These are phyloP conservation scores for Tragelaphus eurycerus DNA, from an alignment of 2,797 vertebrate species.

Conservation along the genomic window DNA sequence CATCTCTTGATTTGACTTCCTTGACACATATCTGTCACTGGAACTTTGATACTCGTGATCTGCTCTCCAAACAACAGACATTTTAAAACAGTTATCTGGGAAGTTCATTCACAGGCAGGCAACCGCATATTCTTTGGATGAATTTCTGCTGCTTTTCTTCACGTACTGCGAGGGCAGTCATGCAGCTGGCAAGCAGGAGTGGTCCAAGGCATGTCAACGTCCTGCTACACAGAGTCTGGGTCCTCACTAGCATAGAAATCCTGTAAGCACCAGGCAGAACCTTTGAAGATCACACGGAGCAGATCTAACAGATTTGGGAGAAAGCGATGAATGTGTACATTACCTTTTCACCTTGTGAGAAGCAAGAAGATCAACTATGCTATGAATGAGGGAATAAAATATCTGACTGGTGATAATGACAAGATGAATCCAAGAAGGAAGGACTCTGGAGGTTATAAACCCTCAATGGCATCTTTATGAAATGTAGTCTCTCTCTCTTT, in stretches of 20 bases:
- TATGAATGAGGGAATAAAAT: not conserved
- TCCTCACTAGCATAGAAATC: accelerated
- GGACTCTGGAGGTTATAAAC: not conserved
- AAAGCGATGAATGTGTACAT: accelerated
- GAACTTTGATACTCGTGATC: accelerated
- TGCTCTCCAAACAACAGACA: not conserved
- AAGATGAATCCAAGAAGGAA: not conserved
- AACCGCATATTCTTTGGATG: accelerated
- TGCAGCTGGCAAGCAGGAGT: too few species aligned
- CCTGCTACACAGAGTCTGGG: accelerated
- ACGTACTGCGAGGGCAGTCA: accelerated
- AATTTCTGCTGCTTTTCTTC: not conserved
- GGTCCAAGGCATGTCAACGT: accelerated
- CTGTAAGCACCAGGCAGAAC: accelerated
- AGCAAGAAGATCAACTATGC: accelerated
- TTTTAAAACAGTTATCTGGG: not conserved
- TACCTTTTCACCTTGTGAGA: not conserved
- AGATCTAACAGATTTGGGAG: accelerated
- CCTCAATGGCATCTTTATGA: not conserved
- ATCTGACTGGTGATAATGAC: accelerated
- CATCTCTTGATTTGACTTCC: not conserved
- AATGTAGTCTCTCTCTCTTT: not conserved
- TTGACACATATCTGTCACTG: not conserved
- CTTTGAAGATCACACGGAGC: accelerated
- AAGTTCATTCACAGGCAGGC: too few species aligned